Conservation (phyloP, 1,140 invertebrate species). For the Manduca sexta region DNA sequence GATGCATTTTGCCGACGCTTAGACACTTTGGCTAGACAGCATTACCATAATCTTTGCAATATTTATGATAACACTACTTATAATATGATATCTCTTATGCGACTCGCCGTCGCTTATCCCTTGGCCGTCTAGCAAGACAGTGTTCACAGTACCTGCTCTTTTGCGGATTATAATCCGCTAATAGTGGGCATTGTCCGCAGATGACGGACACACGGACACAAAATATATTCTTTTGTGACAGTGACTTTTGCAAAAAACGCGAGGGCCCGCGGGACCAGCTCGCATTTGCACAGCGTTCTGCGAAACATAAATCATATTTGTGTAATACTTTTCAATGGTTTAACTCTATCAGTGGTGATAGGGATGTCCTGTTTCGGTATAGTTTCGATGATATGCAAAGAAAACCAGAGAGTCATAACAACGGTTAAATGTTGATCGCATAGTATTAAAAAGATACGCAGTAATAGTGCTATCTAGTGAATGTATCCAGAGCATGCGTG, state of each 20-base stretch:
- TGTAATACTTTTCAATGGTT: constrained; percentile 16
- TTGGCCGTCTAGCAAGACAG: too few relatives aligned
- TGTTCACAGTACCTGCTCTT: constrained; percentile 51
- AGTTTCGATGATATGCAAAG: neutral
- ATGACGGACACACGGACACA: constrained; percentile 45
- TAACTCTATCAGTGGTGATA: constrained; percentile 12
- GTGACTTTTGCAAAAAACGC: constrained; percentile 12
- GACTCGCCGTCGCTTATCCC: too few relatives aligned
- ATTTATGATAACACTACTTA: too few relatives aligned
- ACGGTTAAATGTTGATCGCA: too few relatives aligned
- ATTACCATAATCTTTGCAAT: too few relatives aligned
- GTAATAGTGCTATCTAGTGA: too few relatives aligned
- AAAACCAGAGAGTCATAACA: too few relatives aligned
- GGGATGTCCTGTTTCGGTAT: neutral
- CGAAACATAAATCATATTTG: constrained; percentile 43
- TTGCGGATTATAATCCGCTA: constrained; percentile 59
- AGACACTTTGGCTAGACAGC: too few relatives aligned
- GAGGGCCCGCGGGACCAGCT: constrained; percentile 32
- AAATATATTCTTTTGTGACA: constrained; percentile 11
- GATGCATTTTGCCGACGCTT: too few relatives aligned
- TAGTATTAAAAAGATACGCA: too few relatives aligned
- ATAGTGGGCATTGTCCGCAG: constrained; percentile 62
- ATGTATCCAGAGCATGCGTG: too few relatives aligned
- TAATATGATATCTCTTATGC: too few relatives aligned
- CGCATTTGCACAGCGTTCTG: constrained; percentile 19